phyloP scores from a whole-genome alignment of 1,140 invertebrate genomes.

The Cataglyphis hispanica region DNA sequence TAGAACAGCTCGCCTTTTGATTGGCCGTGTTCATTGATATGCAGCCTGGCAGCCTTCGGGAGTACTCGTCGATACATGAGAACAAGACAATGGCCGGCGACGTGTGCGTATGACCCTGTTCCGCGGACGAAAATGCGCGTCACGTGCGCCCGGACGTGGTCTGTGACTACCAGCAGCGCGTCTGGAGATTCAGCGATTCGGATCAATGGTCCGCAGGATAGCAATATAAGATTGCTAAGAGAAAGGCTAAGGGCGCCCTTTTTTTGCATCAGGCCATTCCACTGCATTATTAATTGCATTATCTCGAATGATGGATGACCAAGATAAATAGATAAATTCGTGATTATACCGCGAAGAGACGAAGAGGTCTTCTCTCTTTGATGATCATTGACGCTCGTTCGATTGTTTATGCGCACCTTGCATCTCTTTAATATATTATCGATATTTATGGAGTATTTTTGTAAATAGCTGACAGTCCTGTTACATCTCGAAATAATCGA shows the following conservation, averaged over 20 bases:
- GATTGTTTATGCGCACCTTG: not conserved
- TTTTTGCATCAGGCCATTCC: not conserved
- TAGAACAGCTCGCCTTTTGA: constrained; percentile 61
- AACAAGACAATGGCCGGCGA: constrained; percentile 57
- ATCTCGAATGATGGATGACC: not conserved
- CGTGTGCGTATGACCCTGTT: constrained; percentile 45
- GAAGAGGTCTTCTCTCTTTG: not conserved
- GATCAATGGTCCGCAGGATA: constrained; percentile 43
- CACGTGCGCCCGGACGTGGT: constrained; percentile 65
- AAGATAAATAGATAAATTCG: constrained; percentile 35
- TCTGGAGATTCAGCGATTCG: constrained; percentile 37
- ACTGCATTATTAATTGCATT: no score
- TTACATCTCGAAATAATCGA: no score
- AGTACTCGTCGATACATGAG: constrained; percentile 62
- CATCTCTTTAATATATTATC: not conserved
- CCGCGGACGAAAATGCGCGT: constrained; percentile 58
- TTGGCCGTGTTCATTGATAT: constrained; percentile 60
- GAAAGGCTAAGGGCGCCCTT: constrained; percentile 27
- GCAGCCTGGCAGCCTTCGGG: constrained; percentile 25
- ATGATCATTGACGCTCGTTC: not conserved
- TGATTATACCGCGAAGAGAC: not conserved
- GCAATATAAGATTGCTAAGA: not conserved
- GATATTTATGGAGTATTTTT: not conserved
- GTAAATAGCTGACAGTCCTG: not conserved
- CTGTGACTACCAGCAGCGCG: constrained; percentile 15